These are phyloP conservation scores for Parauchenoglanis punctatus DNA, from an alignment of 2,797 vertebrate genomes.

Conservation along the genomic window DNA sequence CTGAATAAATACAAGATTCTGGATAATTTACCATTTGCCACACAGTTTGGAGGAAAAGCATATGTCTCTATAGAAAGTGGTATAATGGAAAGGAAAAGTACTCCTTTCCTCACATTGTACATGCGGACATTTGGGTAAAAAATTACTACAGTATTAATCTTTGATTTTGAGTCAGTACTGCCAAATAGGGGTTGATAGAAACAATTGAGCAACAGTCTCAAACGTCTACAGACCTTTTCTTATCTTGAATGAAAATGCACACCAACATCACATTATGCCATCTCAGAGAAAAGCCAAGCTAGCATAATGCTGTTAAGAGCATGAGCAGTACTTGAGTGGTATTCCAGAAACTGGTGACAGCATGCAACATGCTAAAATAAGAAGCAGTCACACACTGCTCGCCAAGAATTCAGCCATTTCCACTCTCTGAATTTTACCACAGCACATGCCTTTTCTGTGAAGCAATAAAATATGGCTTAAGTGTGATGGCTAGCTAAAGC, in stretches of 20 bases:
- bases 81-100: background rate
- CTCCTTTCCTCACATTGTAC: background rate
- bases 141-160: background rate
- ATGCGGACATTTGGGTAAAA: background rate
- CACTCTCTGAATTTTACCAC: background rate
- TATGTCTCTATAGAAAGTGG: background rate
- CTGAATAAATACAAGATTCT: no score
- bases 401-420: conserved; percentile 13
- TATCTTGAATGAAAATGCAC: conserved; percentile 45
- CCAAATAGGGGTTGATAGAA: conserved; percentile 14
- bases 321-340: conserved; percentile 56
- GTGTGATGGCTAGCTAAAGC: conserved; percentile 17
- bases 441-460: conserved; percentile 4
- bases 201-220: conserved; percentile 67
- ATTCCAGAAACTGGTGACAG: conserved; percentile 40
- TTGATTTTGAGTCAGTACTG: conserved; percentile 14
- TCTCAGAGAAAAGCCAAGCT: conserved; percentile 49
- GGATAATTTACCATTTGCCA: conserved; percentile 6
- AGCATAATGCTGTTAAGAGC: conserved; percentile 49
- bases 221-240: conserved; percentile 57
- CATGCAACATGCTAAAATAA: conserved; percentile 62
- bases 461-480: background rate
- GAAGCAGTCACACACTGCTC: conserved; percentile 19
- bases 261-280: conserved; percentile 37
- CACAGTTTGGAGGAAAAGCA: conserved; percentile 4